Evolutionary conservation across 2,113 vertebrate species (phyloP).

Genomic region (Pheucticus melanocephalus): DNA sequence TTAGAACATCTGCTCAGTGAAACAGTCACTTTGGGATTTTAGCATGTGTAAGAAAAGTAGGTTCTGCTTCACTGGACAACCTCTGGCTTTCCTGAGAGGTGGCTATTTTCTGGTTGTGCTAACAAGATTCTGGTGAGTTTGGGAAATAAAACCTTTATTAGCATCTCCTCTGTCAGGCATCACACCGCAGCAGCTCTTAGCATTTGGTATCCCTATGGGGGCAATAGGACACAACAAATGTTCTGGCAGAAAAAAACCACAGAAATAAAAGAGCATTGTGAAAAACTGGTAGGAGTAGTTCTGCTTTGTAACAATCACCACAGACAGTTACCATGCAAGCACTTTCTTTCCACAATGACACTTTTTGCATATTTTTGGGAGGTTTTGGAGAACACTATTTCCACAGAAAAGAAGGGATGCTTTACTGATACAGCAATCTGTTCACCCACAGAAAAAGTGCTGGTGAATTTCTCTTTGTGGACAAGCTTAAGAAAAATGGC

Average conservation of each 20-base stretch:
- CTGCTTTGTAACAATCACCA: neutral
- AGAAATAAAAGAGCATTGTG: neutral
- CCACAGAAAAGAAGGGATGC: neutral
- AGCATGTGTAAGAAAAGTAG: neutral
- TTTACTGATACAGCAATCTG: rapidly evolving
- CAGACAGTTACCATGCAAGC: neutral
- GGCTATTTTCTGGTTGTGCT: neutral
- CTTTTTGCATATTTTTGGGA: neutral
- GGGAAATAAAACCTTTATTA: neutral
- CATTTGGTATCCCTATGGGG: neutral
- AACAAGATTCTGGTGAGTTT: neutral
- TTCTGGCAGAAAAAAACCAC: neutral
- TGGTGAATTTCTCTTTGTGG: neutral
- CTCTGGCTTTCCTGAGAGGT: neutral
- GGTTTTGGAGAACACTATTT: neutral
- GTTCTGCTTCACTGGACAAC: neutral
- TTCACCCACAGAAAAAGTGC: neutral
- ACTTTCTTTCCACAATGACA: neutral
- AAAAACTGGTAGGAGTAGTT: neutral
- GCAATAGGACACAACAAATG: neutral
- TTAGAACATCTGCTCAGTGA: neutral
- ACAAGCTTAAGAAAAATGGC: neutral
- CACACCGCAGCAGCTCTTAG: neutral
- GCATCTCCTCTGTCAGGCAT: neutral
- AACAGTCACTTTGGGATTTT: neutral